These are phyloP conservation scores for Diadema setosum DNA, from an alignment of 35 echinoderm and acorn worm species.

Conservation along the genomic window DNA sequence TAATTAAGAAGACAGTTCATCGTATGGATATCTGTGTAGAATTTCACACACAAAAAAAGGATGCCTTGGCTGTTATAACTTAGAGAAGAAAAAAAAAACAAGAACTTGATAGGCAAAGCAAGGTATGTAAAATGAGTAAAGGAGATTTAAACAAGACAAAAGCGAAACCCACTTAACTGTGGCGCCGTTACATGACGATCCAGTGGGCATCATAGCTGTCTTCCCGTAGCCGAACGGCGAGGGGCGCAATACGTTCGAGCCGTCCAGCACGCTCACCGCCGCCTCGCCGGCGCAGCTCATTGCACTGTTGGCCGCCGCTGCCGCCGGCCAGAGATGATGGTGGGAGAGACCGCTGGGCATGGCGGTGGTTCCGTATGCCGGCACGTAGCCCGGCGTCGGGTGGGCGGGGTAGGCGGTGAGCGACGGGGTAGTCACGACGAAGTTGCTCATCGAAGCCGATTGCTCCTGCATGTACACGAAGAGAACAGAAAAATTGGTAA, in stretches of 20 bases:
- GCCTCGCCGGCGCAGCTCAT: conserved; percentile 78
- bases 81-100: too few relatives aligned
- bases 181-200: conserved; percentile 21
- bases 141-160: too few relatives aligned
- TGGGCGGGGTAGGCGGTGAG: conserved; percentile 66
- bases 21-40: too few relatives aligned
- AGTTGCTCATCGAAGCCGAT: conserved; percentile 60
- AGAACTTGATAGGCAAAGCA: too few relatives aligned
- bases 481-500: not conserved
- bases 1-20: too few relatives aligned
- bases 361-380: conserved; percentile 73
- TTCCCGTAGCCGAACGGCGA: conserved; percentile 79
- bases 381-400: conserved; percentile 80
- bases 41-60: too few relatives aligned
- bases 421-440: conserved; percentile 75
- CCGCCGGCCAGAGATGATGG: conserved; percentile 74
- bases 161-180: conserved; percentile 21
- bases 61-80: too few relatives aligned
- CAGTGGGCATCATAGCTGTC: not conserved
- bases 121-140: too few relatives aligned
- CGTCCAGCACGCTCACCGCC: conserved; percentile 64
- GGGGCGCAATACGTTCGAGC: conserved; percentile 74
- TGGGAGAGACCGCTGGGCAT: conserved; percentile 68
- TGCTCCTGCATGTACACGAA: conserved; percentile 34
- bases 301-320: conserved; percentile 44